Base-by-base conservation (phyloP, 2,797 vertebrate species). In the Thunnus albacares region DNA sequence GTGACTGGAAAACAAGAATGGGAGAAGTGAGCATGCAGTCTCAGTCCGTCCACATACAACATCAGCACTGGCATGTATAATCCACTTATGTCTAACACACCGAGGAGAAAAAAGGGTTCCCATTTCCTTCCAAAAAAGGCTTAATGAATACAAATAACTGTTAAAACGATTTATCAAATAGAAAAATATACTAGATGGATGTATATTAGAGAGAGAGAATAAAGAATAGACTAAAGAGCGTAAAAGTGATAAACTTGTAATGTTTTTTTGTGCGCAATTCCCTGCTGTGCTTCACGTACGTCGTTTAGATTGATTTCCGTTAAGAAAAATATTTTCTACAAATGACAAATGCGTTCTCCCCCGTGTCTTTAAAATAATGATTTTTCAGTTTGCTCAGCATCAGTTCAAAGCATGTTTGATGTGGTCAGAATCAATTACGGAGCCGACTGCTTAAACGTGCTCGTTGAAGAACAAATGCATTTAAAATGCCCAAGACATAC, bases 1-100 rank as follows among this genome's bases (percentile, higher is more conserved):
- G 97, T 98, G 95, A 98, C 97, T 98, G 96, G 87, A 95, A 94
- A 93, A 63, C 84, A 81, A 87, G 82, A 88, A 75, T 4, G 43
- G 60, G 47, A 89, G 70, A 90, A 60, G 85, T 88, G 82, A 90
- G 85, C 74, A n/a, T 52, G 77, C 41, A 74, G 77, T 28, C 75
- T 73, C 57, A 41, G 62, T 22, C 24, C 1, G 15, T 82, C 53
- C 73, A 60, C 45, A 49, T 56, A 18, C 47, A 79, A 60, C 76
- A 84, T 71, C 74, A 73, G 67, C 65, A 61, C 0, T 63, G 56
- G 62, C 77, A 72, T 56, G 35, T 57, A 69, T 60, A 79, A 77
- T 70, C 59, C 66, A 72, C 30, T 61, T 51, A 22, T n/a, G 15
- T 69, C 28, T 58, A 24, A 63, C 33, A 71, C 41, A 59, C 9